Base-by-base conservation (phyloP, 2,797 vertebrate genomes). In the Delichon dasypus region DNA sequence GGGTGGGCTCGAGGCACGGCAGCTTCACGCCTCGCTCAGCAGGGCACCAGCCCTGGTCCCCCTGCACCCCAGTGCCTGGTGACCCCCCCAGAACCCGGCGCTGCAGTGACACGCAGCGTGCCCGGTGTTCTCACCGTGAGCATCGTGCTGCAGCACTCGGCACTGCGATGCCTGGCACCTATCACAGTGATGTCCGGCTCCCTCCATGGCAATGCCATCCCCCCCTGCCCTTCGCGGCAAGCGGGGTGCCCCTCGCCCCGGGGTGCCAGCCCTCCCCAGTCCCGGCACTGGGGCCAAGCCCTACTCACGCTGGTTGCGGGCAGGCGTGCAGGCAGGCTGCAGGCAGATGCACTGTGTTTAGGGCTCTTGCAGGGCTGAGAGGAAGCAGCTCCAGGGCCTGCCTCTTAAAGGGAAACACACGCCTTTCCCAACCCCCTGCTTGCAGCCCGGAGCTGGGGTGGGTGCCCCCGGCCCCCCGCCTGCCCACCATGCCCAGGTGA, bases 391-490 rank as follows among this genome's bases (percentile, higher is more conserved):
- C 88, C 90, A 75, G 66, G 94, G 85, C 97, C 97, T 91, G 96
- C 98, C 97, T 96, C 98, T 98, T 98, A 98, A 98, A 98, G 98
- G 96, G 95, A 96, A 96, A 98, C 91, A 89, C 92, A 83, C 94
- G 87, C 90, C 91, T 94, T 96, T 97, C 91, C 93, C 93, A 84
- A 80, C 80, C 89, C 84, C 90, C 68, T 85, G 74, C 87, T 85
- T 47, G 2, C 82, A 75, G 86, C 44, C 73, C 9, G 15, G 53
- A 90, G 88, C 51, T 62, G 85, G 80, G 74, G 64, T 93, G 84
- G 77, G 84, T 90, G 87, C 36, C 96, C 95, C 86, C 4, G 0
- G 78, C 40, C 73, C 83, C 60, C 44, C 0, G 2, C 80, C 67
- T 44, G 71, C 84, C 75, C 26, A 1, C 78, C 10, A 1, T 23